Conservation (phyloP, 1,140 invertebrate genomes). For the Cylas formicarius region DNA sequence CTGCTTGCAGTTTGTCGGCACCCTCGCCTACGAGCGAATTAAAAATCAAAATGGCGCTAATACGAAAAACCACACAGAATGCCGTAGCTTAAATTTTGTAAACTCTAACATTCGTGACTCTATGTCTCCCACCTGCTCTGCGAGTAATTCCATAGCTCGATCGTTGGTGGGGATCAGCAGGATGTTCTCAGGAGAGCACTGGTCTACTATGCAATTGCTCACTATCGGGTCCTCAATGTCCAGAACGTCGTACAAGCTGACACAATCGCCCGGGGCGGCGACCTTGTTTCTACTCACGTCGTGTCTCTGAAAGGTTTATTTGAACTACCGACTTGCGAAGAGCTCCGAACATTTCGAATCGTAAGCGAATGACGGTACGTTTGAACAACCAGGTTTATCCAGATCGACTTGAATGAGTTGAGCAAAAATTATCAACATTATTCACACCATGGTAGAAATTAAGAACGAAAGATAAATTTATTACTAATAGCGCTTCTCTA, state of each 20-base stretch:
- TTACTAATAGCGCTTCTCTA: no score
- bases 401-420: not conserved
- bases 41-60: no score
- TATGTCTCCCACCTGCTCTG: constrained; percentile 33
- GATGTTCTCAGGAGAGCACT: constrained; percentile 59
- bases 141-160: constrained; percentile 57
- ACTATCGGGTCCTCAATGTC: constrained; percentile 68
- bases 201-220: constrained; percentile 80
- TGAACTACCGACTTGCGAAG: not conserved
- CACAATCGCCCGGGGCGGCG: constrained; percentile 34
- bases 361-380: not conserved
- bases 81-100: no score
- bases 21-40: constrained; percentile 29
- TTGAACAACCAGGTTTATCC: not conserved
- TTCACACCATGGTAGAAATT: no score
- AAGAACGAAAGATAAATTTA: no score
- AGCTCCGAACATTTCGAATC: not conserved
- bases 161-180: constrained; percentile 58
- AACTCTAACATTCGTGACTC: not conserved
- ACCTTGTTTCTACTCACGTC: constrained; percentile 47
- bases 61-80: no score
- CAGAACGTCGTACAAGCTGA: constrained; percentile 61
- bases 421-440: no score
- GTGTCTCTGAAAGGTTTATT: constrained; percentile 42
- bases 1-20: constrained; percentile 57